A percentile compares a stretch with the other conserved stretches of the same genome.
Conservation (phyloP, 2,888 invertebrate species). For the Congeria kusceri region DNA sequence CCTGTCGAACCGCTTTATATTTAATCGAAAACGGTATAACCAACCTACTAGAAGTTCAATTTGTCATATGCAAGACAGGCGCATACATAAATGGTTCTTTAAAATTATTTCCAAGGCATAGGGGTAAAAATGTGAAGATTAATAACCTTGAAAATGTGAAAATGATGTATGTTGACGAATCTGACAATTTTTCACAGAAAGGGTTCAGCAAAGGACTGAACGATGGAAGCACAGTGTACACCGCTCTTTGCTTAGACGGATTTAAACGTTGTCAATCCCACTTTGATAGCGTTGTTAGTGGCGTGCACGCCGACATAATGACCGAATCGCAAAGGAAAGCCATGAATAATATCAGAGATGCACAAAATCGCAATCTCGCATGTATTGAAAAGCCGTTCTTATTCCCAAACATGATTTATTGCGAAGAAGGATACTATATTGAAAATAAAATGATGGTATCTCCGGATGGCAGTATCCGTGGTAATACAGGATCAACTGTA, state of each 20-base stretch:
- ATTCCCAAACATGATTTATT: conserved; percentile 8
- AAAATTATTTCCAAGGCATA: neutral
- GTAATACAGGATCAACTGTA: neutral
- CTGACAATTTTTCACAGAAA: neutral
- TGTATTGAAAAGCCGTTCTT: conserved; percentile 19
- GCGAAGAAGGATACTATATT: conserved; percentile 20
- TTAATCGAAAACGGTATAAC: conserved; percentile 6
- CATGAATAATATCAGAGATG: neutral
- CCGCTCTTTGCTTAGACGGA: conserved; percentile 30
- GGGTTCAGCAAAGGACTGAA: neutral
- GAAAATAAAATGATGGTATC: conserved; percentile 15
- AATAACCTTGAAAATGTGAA: neutral
- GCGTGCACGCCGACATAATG: neutral
- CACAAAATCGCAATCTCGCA: conserved; percentile 6
- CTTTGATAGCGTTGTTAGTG: conserved; percentile 13
- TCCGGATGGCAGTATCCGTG: conserved; percentile 16
- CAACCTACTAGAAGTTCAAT: conserved; percentile 2
- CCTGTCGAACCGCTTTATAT: conserved; percentile 19
- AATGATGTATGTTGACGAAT: neutral
- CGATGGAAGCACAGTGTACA: conserved; percentile 25
- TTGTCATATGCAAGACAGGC: conserved; percentile 4
- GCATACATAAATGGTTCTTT: conserved; percentile 4
- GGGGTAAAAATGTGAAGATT: neutral
- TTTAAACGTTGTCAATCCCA: conserved; percentile 20
- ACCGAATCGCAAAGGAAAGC: neutral